Evolutionary conservation across 2,888 invertebrate species (phyloP).

Genomic region (Epirrhoe tristata): DNA sequence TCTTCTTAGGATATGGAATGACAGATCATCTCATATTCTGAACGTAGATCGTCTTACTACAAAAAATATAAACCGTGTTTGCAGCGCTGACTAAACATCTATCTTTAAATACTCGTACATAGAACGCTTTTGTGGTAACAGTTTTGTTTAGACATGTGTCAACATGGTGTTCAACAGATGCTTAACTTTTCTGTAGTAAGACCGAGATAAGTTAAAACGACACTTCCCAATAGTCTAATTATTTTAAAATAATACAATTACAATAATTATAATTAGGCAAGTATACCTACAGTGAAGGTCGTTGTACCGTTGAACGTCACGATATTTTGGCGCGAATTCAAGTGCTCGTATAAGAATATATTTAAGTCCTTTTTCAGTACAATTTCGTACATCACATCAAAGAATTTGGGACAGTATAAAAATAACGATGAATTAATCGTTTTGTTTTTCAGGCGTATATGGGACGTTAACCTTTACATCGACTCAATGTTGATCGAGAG

Average conservation of each 20-base stretch:
- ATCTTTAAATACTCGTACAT: too few relatives aligned
- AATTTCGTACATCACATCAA: constrained; percentile 34
- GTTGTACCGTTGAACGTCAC: constrained; percentile 30
- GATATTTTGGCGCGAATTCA: constrained; percentile 64
- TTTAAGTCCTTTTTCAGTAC: constrained; percentile 58
- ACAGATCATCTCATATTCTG: too few relatives aligned
- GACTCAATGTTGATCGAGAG: too few relatives aligned
- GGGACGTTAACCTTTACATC: neutral
- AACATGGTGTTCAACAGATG: too few relatives aligned
- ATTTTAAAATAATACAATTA: neutral
- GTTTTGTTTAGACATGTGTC: too few relatives aligned
- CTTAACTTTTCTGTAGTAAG: too few relatives aligned
- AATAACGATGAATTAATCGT: constrained; percentile 38
- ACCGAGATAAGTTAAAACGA: too few relatives aligned
- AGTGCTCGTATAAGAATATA: constrained; percentile 48
- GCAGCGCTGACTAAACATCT: too few relatives aligned
- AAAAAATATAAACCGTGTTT: too few relatives aligned
- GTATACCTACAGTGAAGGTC: constrained; percentile 36
- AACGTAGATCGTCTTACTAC: too few relatives aligned
- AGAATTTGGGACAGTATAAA: constrained; percentile 44
- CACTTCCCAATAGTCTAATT: neutral
- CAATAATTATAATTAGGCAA: constrained; percentile 7
- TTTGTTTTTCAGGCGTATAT: constrained; percentile 33
- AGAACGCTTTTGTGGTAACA: too few relatives aligned
- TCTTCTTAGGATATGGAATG: too few relatives aligned